Base-by-base conservation (phyloP, 2,113 vertebrate genomes). In the Malurus melanocephalus region DNA sequence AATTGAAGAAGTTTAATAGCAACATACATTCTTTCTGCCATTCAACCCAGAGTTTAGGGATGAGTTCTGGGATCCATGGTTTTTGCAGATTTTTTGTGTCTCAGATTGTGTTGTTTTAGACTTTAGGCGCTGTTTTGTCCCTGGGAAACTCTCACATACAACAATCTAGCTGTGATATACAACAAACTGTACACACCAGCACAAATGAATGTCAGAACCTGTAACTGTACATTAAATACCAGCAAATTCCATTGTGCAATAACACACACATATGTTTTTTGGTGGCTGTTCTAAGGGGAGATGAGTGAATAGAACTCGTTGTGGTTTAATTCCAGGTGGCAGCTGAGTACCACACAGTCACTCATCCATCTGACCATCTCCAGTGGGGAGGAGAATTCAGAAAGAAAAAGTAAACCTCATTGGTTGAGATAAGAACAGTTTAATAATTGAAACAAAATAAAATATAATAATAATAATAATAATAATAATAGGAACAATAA, bases 61-160 rank as follows among this genome's bases (percentile, higher is more conserved):
- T 66, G 52, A 33, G 1, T 87, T 74, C 32, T 66, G 26, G n/a
- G 33, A 86, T 66, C 62, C 24, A 19, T 21, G 7, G 21, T 53
- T 85, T 78, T 66, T 35, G 10, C 0, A 0, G 4, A 0, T 12
- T 60, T 71, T 66, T 42, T 27, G 19, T 27, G 22, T 48, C 42
- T 81, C 0, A 0, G 8, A 69, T 38, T 18, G 56, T 67, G 28
- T 59, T n/a, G 45, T 5, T 43, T 66, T 51, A 78, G 32, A 52
- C 32, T 83, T 59, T 64, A 46, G 55, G n/a, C 85, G 7, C 10
- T 69, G 60, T 20, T 64, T 65, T 80, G 45, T 32, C 40, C 18
- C 40, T 57, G 21, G 14, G n/a, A 88, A 87, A 19, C 14, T 68
- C 65, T 33, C 27, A 15, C 8, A 64, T 30, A 55, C 9, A 45